Percentiles rank a stretch among this genome's conserved stretches.
Evolutionary conservation across 2,797 vertebrate genomes (phyloP).

Genomic region (Onychomys torridus): DNA sequence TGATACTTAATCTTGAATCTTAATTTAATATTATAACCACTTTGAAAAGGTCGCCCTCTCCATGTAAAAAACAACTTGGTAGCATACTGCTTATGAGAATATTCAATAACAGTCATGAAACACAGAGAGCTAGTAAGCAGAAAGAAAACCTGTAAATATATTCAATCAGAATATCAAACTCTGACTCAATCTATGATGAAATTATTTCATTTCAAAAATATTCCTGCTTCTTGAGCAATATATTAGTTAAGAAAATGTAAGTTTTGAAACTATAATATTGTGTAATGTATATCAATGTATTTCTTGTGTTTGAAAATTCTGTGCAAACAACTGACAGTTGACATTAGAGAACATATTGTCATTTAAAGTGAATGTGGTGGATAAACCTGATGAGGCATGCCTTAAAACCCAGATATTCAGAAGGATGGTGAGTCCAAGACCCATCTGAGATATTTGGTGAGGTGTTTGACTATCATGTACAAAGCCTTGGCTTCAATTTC

Average conservation of each 20-base stretch:
- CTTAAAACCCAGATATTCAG: not conserved
- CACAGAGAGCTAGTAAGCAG: not conserved
- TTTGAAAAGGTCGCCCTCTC: not conserved
- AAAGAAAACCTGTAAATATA: not conserved
- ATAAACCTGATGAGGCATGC: too few species aligned
- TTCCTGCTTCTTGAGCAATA: not conserved
- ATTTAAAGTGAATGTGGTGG: slow-evolving; percentile 38
- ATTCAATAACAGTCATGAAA: not conserved
- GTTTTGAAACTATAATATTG: not conserved
- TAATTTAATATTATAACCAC: not conserved
- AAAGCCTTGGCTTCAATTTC: not conserved
- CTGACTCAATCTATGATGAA: not conserved
- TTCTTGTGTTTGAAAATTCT: not conserved
- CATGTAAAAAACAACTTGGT: not conserved
- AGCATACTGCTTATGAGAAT: not conserved
- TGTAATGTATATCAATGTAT: not conserved
- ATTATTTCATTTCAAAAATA: not conserved
- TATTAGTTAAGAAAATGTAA: not conserved
- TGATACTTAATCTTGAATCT: not conserved
- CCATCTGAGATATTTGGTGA: not conserved
- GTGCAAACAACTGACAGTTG: not conserved
- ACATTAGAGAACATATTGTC: not conserved
- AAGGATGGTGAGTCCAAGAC: not conserved
- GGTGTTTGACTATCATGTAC: not conserved
- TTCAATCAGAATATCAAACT: not conserved